phyloP scores from a whole-genome alignment of 2,797 vertebrate genomes.

The Neoniphon sammara region DNA sequence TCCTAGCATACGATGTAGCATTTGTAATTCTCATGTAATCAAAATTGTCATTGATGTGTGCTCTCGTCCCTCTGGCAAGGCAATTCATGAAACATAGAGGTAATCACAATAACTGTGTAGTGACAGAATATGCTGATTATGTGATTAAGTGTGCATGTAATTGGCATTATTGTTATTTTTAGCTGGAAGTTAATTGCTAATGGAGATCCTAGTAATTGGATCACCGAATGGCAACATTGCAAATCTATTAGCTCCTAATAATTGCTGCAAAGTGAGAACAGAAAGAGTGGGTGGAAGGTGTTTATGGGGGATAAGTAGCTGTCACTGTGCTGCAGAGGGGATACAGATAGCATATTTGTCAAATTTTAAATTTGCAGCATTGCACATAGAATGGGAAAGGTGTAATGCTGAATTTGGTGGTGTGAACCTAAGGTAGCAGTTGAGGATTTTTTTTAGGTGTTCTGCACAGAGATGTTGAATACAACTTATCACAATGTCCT shows the following conservation, averaged over 20 bases:
- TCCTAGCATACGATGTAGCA: slow-evolving; percentile 75
- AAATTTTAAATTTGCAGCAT: slow-evolving; percentile 64
- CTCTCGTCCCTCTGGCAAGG: slow-evolving; percentile 85
- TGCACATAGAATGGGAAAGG: slow-evolving; percentile 54
- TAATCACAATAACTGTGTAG: slow-evolving; percentile 89
- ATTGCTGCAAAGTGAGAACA: slow-evolving; percentile 87
- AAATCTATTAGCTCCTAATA: slow-evolving; percentile 90
- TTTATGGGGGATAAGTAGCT: slow-evolving; percentile 84
- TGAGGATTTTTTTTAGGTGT: neutral
- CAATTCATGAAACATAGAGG: slow-evolving; percentile 86
- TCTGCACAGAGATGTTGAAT: slow-evolving; percentile 18
- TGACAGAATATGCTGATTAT: slow-evolving; percentile 90
- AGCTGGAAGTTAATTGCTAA: slow-evolving; percentile 90
- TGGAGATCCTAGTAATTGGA: slow-evolving; percentile 89
- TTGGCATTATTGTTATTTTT: slow-evolving; percentile 91
- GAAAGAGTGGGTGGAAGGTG: slow-evolving; percentile 86
- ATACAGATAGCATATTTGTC: slow-evolving; percentile 69
- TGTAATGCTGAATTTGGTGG: slow-evolving; percentile 33
- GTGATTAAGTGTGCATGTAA: slow-evolving; percentile 90
- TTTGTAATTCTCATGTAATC: slow-evolving; percentile 83
- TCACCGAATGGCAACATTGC: slow-evolving; percentile 88
- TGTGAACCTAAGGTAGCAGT: slow-evolving; percentile 5
- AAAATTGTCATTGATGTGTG: slow-evolving; percentile 83
- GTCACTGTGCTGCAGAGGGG: slow-evolving; percentile 69
- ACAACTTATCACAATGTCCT: slow-evolving; percentile 31